Evolutionary conservation across 2,113 vertebrate genomes (phyloP).

Genomic region (Eurystomus gularis): DNA sequence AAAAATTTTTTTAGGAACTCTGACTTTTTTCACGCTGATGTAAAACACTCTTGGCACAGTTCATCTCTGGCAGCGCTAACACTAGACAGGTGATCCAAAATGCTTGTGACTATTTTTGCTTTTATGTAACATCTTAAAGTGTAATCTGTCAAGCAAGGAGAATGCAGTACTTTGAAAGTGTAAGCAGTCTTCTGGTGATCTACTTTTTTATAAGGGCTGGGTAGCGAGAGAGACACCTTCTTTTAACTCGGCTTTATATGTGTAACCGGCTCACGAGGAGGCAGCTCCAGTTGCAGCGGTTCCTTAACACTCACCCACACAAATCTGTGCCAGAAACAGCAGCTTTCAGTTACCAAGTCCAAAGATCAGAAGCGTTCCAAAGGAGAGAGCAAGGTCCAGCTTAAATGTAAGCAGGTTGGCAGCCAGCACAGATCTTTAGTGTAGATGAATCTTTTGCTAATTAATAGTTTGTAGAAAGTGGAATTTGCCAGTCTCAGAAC

Average conservation of each 20-base stretch:
- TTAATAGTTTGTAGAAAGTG: neutral
- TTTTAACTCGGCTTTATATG: neutral
- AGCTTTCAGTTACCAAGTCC: conserved; percentile 71
- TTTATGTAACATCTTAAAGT: conserved; percentile 50
- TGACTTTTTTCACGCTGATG: conserved; percentile 28
- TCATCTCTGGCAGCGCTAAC: neutral
- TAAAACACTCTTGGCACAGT: conserved; percentile 31
- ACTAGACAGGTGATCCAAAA: conserved; percentile 47
- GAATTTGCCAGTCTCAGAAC: neutral
- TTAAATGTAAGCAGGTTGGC: conserved; percentile 47
- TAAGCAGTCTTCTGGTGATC: conserved; percentile 37
- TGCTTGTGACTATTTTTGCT: conserved; percentile 45
- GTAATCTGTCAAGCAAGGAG: conserved; percentile 42
- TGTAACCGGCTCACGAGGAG: conserved; percentile 33
- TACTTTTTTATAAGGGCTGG: neutral
- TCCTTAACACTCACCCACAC: neutral
- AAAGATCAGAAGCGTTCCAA: conserved; percentile 76
- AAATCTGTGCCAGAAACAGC: conserved; percentile 27
- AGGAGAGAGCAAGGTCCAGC: conserved; percentile 74
- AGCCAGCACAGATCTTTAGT: neutral
- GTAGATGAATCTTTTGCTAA: conserved; percentile 5
- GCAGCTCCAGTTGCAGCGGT: conserved; percentile 36
- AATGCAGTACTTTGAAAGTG: conserved; percentile 20
- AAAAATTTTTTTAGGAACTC: conserved; percentile 1
- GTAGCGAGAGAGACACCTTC: neutral